Evolutionary conservation across 2,797 vertebrate genomes (phyloP), one percentile per base, ranked within the genome.

Genomic region (Acridotheres tristis): DNA sequence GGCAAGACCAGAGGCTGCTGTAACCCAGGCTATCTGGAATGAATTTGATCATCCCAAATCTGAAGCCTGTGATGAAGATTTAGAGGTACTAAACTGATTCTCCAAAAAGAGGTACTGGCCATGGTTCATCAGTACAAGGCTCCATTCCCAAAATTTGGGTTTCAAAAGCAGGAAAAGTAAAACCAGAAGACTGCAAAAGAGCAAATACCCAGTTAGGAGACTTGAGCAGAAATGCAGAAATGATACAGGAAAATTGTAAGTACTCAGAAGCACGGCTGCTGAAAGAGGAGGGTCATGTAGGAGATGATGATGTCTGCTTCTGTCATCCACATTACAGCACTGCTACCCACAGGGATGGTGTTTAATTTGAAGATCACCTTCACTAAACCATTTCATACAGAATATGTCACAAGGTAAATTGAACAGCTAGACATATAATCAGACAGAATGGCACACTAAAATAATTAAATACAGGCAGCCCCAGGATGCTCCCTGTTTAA

Each of bases 401-500:
- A 86, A 40, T 81, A 82, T 94, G 94, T 90, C 94, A 91, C 89
- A 93, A 92, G 91, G 89, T 94, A 94, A 95, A 94, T 78, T 96
- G 92, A 94, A 95, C 91, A 88, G 34, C 82, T 84, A 96, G 82
- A 90, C 1, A 3, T 48, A 94, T 63, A 91, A 86, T 54, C 82
- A 91, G 88, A 94, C 79, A 88, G 92, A 76, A 91, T 47, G 59
- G 30, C 58, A 92, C 48, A 90, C 34, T 81, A 73, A 91, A 93
- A 95, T 95, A 90, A 94, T 93, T 95, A 91, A 94, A 90, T 95
- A 47, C 36, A 27, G 82, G 91, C 79, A 95, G 95, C 94, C 92
- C 82, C 93, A 94, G 94, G 94, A 95, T 89, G 88, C 76, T 86
- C 53, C 63, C 69, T 96, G 94, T 67, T 96, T 91, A 96, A 96